A percentile compares a stretch with the other conserved stretches of the same genome.
These are phyloP conservation scores for Rhagoletis pomonella DNA, from an alignment of 1,140 invertebrate species.

Conservation along the genomic window DNA sequence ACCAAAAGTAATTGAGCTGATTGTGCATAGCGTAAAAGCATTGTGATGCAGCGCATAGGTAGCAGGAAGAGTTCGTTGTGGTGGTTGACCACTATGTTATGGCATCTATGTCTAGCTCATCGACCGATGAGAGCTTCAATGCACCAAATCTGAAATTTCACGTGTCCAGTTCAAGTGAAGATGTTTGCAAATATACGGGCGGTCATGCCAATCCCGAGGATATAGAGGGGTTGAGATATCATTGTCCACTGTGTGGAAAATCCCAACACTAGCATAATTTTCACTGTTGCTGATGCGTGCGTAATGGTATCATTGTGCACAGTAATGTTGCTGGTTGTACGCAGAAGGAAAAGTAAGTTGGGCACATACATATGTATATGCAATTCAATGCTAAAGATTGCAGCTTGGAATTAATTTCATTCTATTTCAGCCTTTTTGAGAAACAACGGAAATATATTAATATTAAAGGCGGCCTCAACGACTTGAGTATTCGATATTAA, in stretches of 20 bases:
- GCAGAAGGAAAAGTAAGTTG: constrained; percentile 31
- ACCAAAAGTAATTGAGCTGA: not conserved
- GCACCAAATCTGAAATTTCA: constrained; percentile 34
- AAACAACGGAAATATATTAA: constrained; percentile 78
- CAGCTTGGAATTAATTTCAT: not conserved
- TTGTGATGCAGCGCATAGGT: constrained; percentile 15
- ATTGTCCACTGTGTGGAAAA: not conserved
- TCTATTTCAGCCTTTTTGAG: constrained; percentile 76
- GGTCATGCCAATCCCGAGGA: not conserved
- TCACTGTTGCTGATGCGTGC: constrained; percentile 25
- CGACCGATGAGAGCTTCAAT: constrained; percentile 28
- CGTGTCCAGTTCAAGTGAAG: constrained; percentile 39
- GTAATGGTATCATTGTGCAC: constrained; percentile 30
- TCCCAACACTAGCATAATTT: not conserved
- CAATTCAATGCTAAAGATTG: too few species aligned
- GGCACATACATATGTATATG: not conserved
- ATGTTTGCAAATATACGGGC: not conserved
- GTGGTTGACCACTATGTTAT: constrained; percentile 35
- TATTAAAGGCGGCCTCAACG: constrained; percentile 75
- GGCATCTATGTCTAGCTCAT: constrained; percentile 37
- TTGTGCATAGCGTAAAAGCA: not conserved
- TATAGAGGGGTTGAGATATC: not conserved
- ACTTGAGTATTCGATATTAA: constrained; percentile 76
- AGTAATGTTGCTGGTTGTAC: constrained; percentile 23
- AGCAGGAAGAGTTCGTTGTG: not conserved